phyloP scores from a whole-genome alignment of 1,140 invertebrate genomes.

The Prorops nasuta region DNA sequence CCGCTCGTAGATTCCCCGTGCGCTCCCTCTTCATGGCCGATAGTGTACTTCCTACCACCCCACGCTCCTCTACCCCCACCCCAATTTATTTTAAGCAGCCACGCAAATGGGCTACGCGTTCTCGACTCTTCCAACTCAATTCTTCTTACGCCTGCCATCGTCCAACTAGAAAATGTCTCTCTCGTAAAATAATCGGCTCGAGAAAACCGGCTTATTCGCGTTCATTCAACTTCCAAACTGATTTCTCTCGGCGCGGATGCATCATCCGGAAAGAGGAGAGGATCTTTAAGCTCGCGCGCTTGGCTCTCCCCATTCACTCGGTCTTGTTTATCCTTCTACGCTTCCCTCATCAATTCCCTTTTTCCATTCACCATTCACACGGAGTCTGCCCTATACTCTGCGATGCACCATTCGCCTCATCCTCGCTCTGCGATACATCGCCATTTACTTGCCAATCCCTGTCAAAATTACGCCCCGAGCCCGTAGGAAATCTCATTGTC shows the following conservation, averaged over 20 bases:
- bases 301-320: background rate
- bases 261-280: no score
- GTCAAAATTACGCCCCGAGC: constrained; percentile 5
- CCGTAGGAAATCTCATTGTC: constrained; percentile 28
- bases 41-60: constrained; percentile 16
- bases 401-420: constrained; percentile 12
- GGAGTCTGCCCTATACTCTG: constrained; percentile 6
- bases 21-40: constrained; percentile 31
- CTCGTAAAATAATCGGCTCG: no score
- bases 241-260: constrained; percentile 5
- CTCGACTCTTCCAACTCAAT: no score
- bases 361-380: background rate
- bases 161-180: no score
- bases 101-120: no score
- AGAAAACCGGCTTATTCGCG: no score
- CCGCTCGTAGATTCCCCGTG: constrained; percentile 26
- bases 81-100: no score
- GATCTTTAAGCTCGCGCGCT: no score
- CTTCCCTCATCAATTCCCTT: background rate
- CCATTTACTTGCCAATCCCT: constrained; percentile 14
- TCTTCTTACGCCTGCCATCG: no score
- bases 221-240: no score
- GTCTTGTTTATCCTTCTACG: background rate
- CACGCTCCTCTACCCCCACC: background rate
- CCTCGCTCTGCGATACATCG: background rate